Evolutionary conservation across 92 coral and sea anemone genomes (phyloP).

Genomic region (Muricea muricata): DNA sequence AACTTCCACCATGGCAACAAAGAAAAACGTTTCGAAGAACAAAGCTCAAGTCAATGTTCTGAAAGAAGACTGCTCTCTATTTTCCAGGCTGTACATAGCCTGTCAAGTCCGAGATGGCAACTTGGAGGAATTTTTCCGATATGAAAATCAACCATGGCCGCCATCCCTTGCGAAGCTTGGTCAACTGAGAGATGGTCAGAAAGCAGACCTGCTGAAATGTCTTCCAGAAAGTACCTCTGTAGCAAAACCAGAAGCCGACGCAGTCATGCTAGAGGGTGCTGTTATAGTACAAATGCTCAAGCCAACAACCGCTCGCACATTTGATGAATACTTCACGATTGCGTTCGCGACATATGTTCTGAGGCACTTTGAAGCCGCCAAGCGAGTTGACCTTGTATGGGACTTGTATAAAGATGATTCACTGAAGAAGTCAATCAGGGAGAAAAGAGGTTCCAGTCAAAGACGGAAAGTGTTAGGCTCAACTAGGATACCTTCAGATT

Average conservation of each 20-base stretch:
- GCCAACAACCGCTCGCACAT: conserved; percentile 60
- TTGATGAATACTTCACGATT: conserved; percentile 64
- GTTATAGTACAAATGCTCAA: conserved; percentile 58
- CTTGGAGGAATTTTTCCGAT: conserved; percentile 63
- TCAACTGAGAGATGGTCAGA: conserved; percentile 53
- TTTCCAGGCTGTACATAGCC: conserved; percentile 62
- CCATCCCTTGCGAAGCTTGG: conserved; percentile 66
- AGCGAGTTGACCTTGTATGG: conserved; percentile 69
- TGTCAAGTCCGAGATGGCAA: conserved; percentile 68
- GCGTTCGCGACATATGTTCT: conserved; percentile 61
- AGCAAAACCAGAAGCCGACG: conserved; percentile 23
- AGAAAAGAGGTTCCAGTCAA: conserved; percentile 72
- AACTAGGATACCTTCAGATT: conserved; percentile 62
- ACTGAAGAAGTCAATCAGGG: conserved; percentile 68
- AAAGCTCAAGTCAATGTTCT: conserved; percentile 28
- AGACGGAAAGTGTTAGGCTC: conserved; percentile 67
- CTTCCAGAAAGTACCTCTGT: not conserved
- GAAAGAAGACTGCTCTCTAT: conserved; percentile 63
- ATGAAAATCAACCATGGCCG: conserved; percentile 66
- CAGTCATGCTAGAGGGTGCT: conserved; percentile 64
- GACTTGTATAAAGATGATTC: conserved; percentile 66
- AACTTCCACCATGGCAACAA: conserved; percentile 41
- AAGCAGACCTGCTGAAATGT: conserved; percentile 65
- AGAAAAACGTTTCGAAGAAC: conserved; percentile 10
- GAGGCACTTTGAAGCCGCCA: conserved; percentile 64